A percentile compares a stretch with the other conserved stretches of the same genome.
These are phyloP conservation scores for Heterodera carotae DNA, from an alignment of 1,140 invertebrate genomes.

Conservation along the genomic window DNA sequence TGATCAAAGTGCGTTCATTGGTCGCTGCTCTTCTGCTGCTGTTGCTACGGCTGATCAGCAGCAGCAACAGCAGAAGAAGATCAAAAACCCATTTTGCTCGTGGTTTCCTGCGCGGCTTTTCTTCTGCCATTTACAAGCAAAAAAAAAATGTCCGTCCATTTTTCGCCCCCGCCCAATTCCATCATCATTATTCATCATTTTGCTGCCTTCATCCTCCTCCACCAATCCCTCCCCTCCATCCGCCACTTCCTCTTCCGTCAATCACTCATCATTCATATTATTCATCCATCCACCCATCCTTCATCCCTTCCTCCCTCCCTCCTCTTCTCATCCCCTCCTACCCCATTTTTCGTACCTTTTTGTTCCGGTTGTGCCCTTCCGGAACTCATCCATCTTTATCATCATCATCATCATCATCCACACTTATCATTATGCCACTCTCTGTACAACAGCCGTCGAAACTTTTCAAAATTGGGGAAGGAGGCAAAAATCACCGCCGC, in stretches of 20 bases:
- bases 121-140: neutral
- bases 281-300: neutral
- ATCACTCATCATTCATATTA: too few species aligned
- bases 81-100: too few species aligned
- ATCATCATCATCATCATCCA: neutral
- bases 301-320: neutral
- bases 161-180: too few species aligned
- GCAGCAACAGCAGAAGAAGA: too few species aligned
- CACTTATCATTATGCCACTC: too few species aligned
- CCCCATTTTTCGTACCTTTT: neutral
- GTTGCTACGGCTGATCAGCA: neutral
- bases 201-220: too few species aligned
- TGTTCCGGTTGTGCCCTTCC: neutral
- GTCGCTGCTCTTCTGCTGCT: neutral
- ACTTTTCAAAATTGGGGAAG: neutral
- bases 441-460: too few species aligned
- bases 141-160: neutral
- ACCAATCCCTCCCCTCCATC: neutral
- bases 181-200: too few species aligned
- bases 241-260: neutral
- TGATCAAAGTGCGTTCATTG: neutral
- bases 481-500: neutral
- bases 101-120: neutral
- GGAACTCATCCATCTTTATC: neutral
- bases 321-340: neutral